Conservation (phyloP, 2,113 vertebrate species). For the Vanacampus margaritifer region DNA sequence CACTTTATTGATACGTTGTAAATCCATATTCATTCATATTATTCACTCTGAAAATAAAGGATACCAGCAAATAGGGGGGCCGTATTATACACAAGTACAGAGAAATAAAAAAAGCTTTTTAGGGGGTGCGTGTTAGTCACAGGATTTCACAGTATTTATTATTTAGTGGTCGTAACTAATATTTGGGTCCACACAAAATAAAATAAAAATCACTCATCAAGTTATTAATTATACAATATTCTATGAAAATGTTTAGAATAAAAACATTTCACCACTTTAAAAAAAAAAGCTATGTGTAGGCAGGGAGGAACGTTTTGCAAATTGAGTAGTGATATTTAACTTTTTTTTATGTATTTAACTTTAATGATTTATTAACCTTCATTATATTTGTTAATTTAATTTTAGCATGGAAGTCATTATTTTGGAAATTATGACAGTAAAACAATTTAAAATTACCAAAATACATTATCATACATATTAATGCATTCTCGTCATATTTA, state of each 20-base stretch:
- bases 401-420: background rate
- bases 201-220: background rate
- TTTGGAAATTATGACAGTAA: background rate
- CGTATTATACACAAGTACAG: no score
- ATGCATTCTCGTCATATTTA: background rate
- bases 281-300: constrained; percentile 5
- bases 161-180: constrained; percentile 44
- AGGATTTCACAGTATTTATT: constrained; percentile 43
- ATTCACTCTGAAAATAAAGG: no score
- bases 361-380: constrained; percentile 15
- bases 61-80: no score
- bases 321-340: constrained; percentile 14
- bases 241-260: no score
- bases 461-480: background rate
- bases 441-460: background rate
- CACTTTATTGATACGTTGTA: no score
- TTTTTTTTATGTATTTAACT: background rate
- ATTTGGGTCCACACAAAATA: background rate
- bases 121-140: no score
- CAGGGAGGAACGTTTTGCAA: constrained; percentile 12
- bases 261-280: background rate
- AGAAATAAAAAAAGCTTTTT: no score
- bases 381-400: background rate
- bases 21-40: no score
- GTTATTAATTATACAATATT: background rate